phyloP scores from a whole-genome alignment of 2,797 vertebrate species.

The Ataeniobius toweri region DNA sequence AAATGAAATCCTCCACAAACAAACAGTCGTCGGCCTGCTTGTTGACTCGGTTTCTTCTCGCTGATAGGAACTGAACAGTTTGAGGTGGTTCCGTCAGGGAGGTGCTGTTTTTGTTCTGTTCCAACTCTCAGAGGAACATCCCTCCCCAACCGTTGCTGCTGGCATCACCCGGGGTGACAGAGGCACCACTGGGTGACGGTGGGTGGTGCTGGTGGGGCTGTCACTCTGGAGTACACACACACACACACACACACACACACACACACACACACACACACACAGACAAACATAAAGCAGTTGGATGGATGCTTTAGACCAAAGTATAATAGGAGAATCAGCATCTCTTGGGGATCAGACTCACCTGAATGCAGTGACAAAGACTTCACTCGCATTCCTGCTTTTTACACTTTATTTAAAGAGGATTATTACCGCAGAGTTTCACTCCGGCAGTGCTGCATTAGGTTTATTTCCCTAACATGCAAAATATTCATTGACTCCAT shows the following conservation, averaged over 20 bases:
- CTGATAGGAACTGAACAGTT: slow-evolving; percentile 15
- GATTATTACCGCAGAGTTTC: background rate
- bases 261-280: background rate
- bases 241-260: background rate
- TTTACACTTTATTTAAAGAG: background rate
- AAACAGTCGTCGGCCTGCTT: background rate
- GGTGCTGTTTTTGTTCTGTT: slow-evolving; percentile 53
- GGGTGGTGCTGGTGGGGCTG: slow-evolving; percentile 19
- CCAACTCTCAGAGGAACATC: slow-evolving; percentile 44
- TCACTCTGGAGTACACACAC: slow-evolving; percentile 6
- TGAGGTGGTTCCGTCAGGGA: slow-evolving; percentile 5
- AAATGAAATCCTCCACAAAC: background rate
- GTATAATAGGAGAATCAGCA: slow-evolving; percentile 10
- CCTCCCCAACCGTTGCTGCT: slow-evolving; percentile 51
- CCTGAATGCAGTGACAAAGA: background rate
- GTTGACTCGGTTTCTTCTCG: slow-evolving; percentile 17
- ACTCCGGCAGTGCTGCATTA: slow-evolving; percentile 25
- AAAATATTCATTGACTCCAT: slow-evolving; percentile 49
- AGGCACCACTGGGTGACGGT: slow-evolving; percentile 62
- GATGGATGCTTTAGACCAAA: slow-evolving; percentile 3
- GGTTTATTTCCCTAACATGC: slow-evolving; percentile 38
- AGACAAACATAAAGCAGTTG: slow-evolving; percentile 8
- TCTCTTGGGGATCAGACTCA: slow-evolving; percentile 42
- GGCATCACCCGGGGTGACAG: slow-evolving; percentile 70
- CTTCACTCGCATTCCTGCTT: background rate